Percentiles rank a stretch among this genome's conserved stretches.
phyloP scores from a whole-genome alignment of 2,888 invertebrate genomes.

The Mantis religiosa region DNA sequence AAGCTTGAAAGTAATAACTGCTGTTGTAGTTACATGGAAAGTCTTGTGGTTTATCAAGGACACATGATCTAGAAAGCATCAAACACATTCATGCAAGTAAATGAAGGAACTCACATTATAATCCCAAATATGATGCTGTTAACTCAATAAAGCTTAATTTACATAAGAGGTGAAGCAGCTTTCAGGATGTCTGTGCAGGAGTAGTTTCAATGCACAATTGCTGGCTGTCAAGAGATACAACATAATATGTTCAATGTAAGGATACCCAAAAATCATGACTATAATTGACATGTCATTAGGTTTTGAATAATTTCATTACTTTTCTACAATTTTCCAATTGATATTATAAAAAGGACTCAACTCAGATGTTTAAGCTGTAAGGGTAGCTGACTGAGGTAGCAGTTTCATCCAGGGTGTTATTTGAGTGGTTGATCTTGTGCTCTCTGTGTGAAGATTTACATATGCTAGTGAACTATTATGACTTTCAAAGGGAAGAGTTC shows the following conservation, averaged over 20 bases:
- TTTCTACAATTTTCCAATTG: no score
- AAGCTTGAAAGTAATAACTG: no score
- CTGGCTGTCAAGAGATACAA: constrained; percentile 1
- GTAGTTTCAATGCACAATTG: constrained; percentile 1
- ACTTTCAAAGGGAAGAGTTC: no score
- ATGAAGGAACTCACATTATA: constrained; percentile 6
- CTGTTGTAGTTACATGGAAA: no score
- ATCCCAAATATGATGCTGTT: constrained; percentile 1
- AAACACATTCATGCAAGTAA: neutral
- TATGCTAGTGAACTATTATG: no score
- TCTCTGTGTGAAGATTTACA: no score
- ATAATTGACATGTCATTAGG: neutral
- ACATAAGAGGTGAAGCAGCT: neutral
- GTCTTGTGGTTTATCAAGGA: no score
- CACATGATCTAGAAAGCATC: neutral
- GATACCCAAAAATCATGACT: neutral
- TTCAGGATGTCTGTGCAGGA: constrained; percentile 5
- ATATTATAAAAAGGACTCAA: no score
- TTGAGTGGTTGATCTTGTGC: no score
- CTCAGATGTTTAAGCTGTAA: no score
- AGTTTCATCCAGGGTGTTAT: no score
- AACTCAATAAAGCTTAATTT: neutral
- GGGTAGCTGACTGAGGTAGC: no score
- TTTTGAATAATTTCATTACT: neutral
- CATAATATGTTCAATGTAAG: neutral